Conservation (phyloP, 1,140 invertebrate genomes). For the Hyphantria cunea region DNA sequence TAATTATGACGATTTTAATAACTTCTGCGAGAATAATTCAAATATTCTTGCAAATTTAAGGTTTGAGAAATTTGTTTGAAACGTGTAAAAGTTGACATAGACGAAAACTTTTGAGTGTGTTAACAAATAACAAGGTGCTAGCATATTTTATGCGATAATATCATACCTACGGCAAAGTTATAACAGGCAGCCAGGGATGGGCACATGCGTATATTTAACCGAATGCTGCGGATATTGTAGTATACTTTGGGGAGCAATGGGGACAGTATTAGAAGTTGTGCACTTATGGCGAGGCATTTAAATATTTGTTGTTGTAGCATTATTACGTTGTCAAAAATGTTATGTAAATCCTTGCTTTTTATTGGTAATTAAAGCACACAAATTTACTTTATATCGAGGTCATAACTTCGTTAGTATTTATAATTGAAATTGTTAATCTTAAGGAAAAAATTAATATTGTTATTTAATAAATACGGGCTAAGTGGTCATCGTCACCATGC, state of each 20-base stretch:
- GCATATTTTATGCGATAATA: neutral
- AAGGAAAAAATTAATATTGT: no score
- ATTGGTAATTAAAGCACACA: no score
- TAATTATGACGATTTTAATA: no score
- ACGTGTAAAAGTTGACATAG: neutral
- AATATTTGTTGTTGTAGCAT: no score
- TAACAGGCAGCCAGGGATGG: neutral
- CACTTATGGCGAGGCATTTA: neutral
- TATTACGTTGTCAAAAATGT: no score
- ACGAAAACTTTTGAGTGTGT: neutral
- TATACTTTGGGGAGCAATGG: neutral
- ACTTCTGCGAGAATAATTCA: no score
- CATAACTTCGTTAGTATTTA: no score
- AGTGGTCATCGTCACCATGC: no score
- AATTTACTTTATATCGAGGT: no score
- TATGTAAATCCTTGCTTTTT: no score
- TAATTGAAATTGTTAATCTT: no score
- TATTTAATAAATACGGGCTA: no score
- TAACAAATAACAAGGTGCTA: slow-evolving; percentile 1
- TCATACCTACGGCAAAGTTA: neutral
- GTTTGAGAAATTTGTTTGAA: neutral
- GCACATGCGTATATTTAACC: neutral
- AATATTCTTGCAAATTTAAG: neutral
- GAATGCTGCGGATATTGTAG: neutral
- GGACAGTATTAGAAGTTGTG: neutral